phyloP scores from a whole-genome alignment of 2,797 vertebrate species.

The Eulemur coronatus region DNA sequence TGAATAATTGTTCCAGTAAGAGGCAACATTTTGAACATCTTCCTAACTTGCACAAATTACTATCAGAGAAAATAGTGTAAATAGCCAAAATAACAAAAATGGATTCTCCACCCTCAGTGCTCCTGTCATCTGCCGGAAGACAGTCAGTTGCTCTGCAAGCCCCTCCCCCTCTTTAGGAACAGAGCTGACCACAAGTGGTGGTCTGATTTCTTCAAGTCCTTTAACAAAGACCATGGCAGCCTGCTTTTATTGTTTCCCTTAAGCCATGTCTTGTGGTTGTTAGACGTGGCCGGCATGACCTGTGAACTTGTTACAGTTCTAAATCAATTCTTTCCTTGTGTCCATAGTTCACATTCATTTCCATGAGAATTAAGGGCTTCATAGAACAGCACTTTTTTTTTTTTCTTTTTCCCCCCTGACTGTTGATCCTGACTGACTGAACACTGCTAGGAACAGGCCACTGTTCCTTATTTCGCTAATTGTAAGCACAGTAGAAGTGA shows the following conservation, averaged over 20 bases:
- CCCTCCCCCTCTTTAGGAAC: not conserved
- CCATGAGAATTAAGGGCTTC: conserved; percentile 39
- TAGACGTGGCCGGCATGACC: not conserved
- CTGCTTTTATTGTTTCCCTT: not conserved
- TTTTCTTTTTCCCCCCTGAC: not conserved
- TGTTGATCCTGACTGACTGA: conserved; percentile 56
- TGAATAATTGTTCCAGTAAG: not conserved
- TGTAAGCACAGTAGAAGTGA: not conserved
- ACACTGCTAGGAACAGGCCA: conserved; percentile 53
- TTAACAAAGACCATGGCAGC: not conserved
- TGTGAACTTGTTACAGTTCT: conserved; percentile 6
- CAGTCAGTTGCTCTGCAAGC: not conserved
- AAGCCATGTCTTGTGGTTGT: not conserved
- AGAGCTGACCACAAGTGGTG: not conserved
- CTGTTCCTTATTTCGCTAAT: conserved; percentile 49
- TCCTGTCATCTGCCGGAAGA: not conserved
- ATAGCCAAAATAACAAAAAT: not conserved
- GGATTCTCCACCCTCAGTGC: not conserved
- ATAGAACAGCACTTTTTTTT: not conserved
- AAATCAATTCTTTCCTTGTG: conserved; percentile 19
- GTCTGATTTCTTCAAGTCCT: not conserved
- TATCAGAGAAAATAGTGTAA: not conserved
- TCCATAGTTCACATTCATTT: conserved; percentile 39
- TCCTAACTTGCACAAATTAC: not conserved
- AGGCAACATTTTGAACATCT: not conserved